phyloP scores from a whole-genome alignment of 2,113 vertebrate genomes.

The Pogonocichla stellata region DNA sequence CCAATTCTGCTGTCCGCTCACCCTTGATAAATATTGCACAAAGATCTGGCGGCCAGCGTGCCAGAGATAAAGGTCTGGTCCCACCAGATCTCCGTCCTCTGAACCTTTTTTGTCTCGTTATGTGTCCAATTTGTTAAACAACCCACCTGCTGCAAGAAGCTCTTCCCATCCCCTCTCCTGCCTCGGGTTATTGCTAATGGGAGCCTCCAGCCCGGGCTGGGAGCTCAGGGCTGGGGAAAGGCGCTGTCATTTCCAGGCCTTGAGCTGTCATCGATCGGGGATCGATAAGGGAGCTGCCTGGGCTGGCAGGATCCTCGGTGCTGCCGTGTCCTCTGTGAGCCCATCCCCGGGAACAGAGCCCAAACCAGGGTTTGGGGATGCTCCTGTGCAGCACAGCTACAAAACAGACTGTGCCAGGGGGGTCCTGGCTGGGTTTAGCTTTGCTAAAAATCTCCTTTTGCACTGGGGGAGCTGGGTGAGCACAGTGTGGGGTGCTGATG shows the following conservation, averaged over 20 bases:
- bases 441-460: neutral
- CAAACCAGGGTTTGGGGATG: neutral
- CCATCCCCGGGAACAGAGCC: neutral
- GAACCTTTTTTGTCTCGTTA: constrained; percentile 5
- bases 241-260: constrained; percentile 19
- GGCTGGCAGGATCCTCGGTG: neutral
- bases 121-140: constrained; percentile 1
- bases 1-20: constrained; percentile 37
- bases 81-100: neutral
- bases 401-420: neutral
- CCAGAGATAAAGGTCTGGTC: constrained; percentile 32
- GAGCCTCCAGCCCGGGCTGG: neutral
- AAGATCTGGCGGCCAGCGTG: constrained; percentile 34
- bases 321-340: neutral
- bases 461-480: neutral
- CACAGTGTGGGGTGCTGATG: fast-evolving
- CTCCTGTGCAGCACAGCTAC: neutral
- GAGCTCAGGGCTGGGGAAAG: neutral
- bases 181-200: neutral
- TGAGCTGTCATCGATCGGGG: constrained; percentile 34
- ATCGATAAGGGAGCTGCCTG: constrained; percentile 4
- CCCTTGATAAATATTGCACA: constrained; percentile 38
- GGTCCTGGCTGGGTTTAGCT: neutral
- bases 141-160: neutral
- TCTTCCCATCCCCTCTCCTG: neutral